Evolutionary conservation across 2,797 vertebrate species (phyloP).

Genomic region (Poecile montanus): DNA sequence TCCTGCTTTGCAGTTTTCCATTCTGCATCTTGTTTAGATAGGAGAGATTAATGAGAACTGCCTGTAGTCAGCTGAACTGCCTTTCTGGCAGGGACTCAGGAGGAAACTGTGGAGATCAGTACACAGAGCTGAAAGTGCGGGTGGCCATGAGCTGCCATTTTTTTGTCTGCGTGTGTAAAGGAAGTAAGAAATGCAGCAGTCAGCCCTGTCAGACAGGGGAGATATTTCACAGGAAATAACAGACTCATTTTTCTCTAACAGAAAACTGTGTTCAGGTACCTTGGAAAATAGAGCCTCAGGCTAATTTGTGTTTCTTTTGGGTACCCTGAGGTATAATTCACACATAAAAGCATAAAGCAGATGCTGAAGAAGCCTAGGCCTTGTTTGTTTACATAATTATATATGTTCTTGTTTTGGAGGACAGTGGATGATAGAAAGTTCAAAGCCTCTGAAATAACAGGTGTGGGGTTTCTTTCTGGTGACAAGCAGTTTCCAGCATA

Average conservation of each 20-base stretch:
- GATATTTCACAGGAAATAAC: slow-evolving; percentile 40
- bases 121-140: slow-evolving; percentile 28
- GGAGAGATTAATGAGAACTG: slow-evolving; percentile 51
- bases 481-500: neutral
- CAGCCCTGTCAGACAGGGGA: slow-evolving; percentile 17
- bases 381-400: neutral
- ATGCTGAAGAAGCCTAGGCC: neutral
- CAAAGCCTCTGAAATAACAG: neutral
- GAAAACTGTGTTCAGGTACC: neutral
- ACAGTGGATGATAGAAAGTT: neutral
- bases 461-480: neutral
- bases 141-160: slow-evolving; percentile 1
- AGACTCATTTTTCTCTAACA: neutral
- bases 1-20: neutral
- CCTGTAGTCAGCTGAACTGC: slow-evolving; percentile 48
- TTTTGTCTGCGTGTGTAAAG: neutral
- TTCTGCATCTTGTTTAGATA: slow-evolving; percentile 50
- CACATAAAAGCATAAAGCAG: neutral
- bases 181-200: slow-evolving; percentile 34
- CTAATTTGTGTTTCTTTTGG: neutral
- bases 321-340: neutral
- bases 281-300: neutral
- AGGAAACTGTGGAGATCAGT: slow-evolving; percentile 48
- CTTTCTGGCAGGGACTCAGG: slow-evolving; percentile 27
- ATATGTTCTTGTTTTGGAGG: neutral